Conservation (phyloP, 2,888 invertebrate species). For the Nebria salina region DNA sequence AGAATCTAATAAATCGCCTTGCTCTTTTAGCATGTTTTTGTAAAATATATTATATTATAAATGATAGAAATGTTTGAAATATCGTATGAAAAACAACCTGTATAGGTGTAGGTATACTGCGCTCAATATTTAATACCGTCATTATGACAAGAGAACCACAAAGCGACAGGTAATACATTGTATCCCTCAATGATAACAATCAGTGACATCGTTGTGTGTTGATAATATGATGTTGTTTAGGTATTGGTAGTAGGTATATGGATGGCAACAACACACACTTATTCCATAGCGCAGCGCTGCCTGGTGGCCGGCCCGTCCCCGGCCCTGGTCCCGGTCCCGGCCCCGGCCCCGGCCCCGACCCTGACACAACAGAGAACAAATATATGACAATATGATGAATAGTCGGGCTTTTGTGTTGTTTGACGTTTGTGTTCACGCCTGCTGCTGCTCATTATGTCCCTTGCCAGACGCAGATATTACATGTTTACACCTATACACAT, state of each 20-base stretch:
- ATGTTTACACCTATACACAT: slow-evolving; percentile 8
- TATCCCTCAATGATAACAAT: slow-evolving; percentile 15
- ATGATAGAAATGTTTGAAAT: no score
- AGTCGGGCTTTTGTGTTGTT: background rate
- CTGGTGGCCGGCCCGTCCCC: no score
- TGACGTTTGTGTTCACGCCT: background rate
- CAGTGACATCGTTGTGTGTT: slow-evolving; percentile 9
- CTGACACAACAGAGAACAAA: background rate
- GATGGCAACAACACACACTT: background rate
- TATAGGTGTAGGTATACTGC: background rate
- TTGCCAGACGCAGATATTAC: background rate
- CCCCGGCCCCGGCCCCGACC: background rate
- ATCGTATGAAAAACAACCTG: no score
- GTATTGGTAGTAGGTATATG: background rate
- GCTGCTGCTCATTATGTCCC: background rate
- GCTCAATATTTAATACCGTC: slow-evolving; percentile 33
- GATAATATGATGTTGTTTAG: slow-evolving; percentile 1
- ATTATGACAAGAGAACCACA: slow-evolving; percentile 12
- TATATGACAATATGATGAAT: slow-evolving; percentile 35
- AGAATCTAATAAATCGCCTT: no score
- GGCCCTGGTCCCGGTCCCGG: background rate
- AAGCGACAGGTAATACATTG: slow-evolving; percentile 38
- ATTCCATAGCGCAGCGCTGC: background rate
- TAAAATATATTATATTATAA: no score
- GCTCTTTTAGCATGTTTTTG: no score